Percentiles rank a stretch among this genome's conserved stretches.
Conservation (phyloP, 1,140 invertebrate genomes). For the Geopemphigus sp. region DNA sequence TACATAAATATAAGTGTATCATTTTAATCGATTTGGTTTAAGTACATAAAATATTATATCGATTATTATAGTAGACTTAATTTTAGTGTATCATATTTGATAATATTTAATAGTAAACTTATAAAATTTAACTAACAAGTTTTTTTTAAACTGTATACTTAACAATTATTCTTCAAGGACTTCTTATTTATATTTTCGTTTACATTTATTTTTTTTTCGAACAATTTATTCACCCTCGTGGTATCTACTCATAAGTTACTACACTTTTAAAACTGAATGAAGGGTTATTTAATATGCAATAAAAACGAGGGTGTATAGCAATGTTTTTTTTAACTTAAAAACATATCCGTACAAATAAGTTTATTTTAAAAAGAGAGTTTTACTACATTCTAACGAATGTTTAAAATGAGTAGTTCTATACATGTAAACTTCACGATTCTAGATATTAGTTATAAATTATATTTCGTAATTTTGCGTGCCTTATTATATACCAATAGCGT, state of each 20-base stretch:
- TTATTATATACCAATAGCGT: too few species aligned
- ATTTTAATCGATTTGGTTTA: neutral
- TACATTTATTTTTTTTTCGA: neutral
- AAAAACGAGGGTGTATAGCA: neutral
- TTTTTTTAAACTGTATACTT: too few species aligned
- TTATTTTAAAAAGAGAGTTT: neutral
- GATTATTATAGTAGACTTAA: neutral
- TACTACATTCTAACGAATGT: neutral
- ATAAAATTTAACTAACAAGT: too few species aligned
- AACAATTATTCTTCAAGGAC: neutral
- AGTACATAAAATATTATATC: neutral
- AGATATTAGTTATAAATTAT: neutral
- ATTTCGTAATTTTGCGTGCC: neutral
- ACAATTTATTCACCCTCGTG: conserved; percentile 25
- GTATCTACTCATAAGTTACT: neutral
- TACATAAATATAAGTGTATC: too few species aligned
- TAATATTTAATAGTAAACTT: neutral
- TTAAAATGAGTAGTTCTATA: neutral
- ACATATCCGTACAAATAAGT: neutral
- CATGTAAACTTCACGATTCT: neutral
- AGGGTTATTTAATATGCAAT: neutral
- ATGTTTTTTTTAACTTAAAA: conserved; percentile 14
- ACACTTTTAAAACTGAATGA: conserved; percentile 11
- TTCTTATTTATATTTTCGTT: conserved; percentile 22
- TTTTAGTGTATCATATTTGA: neutral